Conservation (phyloP, 2,888 invertebrate genomes). For the Caenorhabditis sp. region DNA sequence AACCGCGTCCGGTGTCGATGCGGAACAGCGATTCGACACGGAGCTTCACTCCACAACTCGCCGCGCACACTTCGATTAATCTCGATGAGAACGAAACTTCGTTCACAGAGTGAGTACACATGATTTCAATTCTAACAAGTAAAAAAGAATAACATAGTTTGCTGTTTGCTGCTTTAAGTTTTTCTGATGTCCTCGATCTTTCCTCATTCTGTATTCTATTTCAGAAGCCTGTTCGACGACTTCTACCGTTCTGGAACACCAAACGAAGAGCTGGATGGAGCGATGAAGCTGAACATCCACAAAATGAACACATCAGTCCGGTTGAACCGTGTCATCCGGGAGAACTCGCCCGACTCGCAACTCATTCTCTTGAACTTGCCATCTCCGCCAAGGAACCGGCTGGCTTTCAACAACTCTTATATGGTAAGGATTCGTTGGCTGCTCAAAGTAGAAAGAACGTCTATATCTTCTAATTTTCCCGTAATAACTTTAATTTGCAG, state of each 20-base stretch:
- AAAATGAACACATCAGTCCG: slow-evolving; percentile 99
- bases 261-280: slow-evolving; percentile 60
- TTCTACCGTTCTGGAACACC: slow-evolving; percentile 65
- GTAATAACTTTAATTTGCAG: too few species aligned
- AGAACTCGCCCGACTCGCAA: slow-evolving; percentile 97
- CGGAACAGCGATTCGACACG: slow-evolving; percentile 56
- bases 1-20: slow-evolving; percentile 42
- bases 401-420: slow-evolving; percentile 70
- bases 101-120: slow-evolving; percentile 58
- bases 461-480: too few species aligned
- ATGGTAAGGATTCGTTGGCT: slow-evolving; percentile 50
- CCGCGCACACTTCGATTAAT: slow-evolving; percentile 44
- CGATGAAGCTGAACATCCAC: slow-evolving; percentile 86
- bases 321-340: slow-evolving; percentile 97
- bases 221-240: slow-evolving; percentile 62
- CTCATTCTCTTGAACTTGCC: slow-evolving; percentile 85
- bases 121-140: too few species aligned
- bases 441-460: too few species aligned
- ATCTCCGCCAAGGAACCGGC: slow-evolving; percentile 67
- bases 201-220: too few species aligned
- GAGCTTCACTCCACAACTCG: slow-evolving; percentile 51
- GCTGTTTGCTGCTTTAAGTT: background rate
- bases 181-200: background rate
- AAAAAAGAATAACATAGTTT: slow-evolving; percentile 6
- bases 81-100: slow-evolving; percentile 66